Percentiles rank a stretch among this genome's conserved stretches.
phyloP scores from a whole-genome alignment of 1,140 invertebrate species.

The Pristionchus pacificus region DNA sequence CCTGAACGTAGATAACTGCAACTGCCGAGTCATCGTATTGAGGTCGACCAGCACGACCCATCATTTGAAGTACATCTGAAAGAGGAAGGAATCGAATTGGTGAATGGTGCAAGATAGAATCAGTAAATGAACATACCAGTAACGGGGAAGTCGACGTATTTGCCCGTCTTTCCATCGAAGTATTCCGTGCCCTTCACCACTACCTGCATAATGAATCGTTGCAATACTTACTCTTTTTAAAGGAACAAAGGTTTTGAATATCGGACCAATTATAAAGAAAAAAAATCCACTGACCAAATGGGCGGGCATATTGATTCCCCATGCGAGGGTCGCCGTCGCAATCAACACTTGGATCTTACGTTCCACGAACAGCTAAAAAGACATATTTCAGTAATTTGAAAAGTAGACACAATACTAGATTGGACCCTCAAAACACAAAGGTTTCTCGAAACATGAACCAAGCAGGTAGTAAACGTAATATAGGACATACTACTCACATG shows the following conservation, averaged over 20 bases:
- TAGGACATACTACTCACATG: slow-evolving; percentile 19
- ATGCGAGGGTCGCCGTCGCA: slow-evolving; percentile 92
- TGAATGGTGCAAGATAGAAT: not conserved
- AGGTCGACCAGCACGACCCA: slow-evolving; percentile 91
- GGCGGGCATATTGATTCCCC: slow-evolving; percentile 98
- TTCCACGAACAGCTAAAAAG: slow-evolving; percentile 75
- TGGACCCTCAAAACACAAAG: not conserved
- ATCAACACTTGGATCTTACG: slow-evolving; percentile 96
- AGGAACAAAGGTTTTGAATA: not conserved
- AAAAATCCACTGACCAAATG: slow-evolving; percentile 68
- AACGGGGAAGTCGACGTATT: slow-evolving; percentile 98
- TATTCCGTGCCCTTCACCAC: slow-evolving; percentile 83
- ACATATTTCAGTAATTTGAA: slow-evolving; percentile 60
- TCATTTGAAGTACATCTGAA: slow-evolving; percentile 86
- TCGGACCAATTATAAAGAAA: not conserved
- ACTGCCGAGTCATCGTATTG: slow-evolving; percentile 91
- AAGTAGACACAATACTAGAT: not conserved
- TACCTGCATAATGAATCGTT: too few relatives aligned
- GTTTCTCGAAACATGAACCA: too few relatives aligned
- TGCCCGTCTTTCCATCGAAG: slow-evolving; percentile 89
- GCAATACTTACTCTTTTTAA: too few relatives aligned
- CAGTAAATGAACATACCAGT: slow-evolving; percentile 72
- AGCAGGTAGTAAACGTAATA: not conserved
- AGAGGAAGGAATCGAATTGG: not conserved
- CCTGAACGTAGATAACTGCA: slow-evolving; percentile 93